phyloP scores from a whole-genome alignment of 2,888 invertebrate species.

The Cordilura impudica region DNA sequence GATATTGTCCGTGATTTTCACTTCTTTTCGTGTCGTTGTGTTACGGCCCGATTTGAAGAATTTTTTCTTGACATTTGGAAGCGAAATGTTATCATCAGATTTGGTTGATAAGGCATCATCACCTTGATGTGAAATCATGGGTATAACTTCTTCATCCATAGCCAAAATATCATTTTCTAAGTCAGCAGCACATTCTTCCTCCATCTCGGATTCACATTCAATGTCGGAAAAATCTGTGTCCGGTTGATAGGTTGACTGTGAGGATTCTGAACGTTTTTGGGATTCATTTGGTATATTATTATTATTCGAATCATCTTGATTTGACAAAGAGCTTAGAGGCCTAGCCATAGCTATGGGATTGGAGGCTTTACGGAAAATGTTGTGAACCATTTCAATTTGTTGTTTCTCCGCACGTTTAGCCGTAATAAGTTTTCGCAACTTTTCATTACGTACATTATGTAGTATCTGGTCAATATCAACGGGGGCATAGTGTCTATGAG shows the following conservation, averaged over 20 bases:
- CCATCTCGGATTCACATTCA: constrained; percentile 65
- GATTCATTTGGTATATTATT: constrained; percentile 41
- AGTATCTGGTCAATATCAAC: constrained; percentile 70
- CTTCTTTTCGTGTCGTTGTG: constrained; percentile 71
- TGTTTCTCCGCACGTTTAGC: constrained; percentile 70
- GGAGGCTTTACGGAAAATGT: constrained; percentile 70
- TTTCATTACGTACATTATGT: constrained; percentile 71
- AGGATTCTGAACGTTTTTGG: background rate
- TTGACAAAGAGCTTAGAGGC: constrained; percentile 68
- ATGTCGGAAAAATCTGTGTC: constrained; percentile 69
- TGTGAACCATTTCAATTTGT: constrained; percentile 72
- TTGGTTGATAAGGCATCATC: constrained; percentile 45
- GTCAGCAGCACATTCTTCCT: constrained; percentile 26
- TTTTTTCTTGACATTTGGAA: constrained; percentile 67
- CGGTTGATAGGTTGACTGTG: background rate
- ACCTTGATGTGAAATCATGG: constrained; percentile 62
- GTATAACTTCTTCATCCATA: constrained; percentile 68
- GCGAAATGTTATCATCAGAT: constrained; percentile 41
- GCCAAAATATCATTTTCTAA: constrained; percentile 45
- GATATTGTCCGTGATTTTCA: constrained; percentile 73
- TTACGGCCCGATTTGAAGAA: constrained; percentile 74
- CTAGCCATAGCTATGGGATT: constrained; percentile 76
- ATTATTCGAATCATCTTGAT: constrained; percentile 66
- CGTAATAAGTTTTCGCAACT: constrained; percentile 71
- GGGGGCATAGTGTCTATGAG: constrained; percentile 35